Evolutionary conservation across 2,888 invertebrate genomes (phyloP).

Genomic region (Torymus tubicola): DNA sequence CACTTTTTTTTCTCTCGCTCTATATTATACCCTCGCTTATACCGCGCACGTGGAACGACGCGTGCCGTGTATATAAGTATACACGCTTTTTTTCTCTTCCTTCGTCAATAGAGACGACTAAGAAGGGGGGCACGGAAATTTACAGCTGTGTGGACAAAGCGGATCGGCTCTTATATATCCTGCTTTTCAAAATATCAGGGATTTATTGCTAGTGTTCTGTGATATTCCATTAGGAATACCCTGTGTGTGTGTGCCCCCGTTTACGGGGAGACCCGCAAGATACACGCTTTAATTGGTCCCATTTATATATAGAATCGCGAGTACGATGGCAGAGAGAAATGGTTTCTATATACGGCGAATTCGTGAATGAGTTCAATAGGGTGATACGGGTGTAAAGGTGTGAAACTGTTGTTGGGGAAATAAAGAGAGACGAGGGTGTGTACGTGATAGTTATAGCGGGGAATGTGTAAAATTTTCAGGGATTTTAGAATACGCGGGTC

Average conservation of each 20-base stretch:
- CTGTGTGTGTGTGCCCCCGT: not conserved
- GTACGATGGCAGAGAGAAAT: constrained; percentile 8
- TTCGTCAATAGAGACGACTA: not conserved
- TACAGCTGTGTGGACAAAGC: constrained; percentile 50
- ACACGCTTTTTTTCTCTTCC: not conserved
- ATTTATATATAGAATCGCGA: not conserved
- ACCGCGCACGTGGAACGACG: not conserved
- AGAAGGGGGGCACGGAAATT: not conserved
- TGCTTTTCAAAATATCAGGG: constrained; percentile 35
- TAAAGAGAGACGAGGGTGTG: not conserved
- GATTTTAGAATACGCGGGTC: too few relatives aligned
- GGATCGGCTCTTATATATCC: not conserved
- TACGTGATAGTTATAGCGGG: constrained; percentile 15
- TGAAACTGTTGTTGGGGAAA: constrained; percentile 25
- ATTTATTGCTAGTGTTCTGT: constrained; percentile 6
- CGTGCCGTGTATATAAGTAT: not conserved
- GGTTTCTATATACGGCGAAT: not conserved
- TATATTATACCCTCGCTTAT: too few relatives aligned
- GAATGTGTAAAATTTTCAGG: constrained; percentile 2
- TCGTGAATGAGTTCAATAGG: not conserved
- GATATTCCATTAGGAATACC: not conserved
- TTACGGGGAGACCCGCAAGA: not conserved
- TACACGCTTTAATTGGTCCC: constrained; percentile 5
- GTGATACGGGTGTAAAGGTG: constrained; percentile 20
- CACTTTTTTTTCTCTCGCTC: not conserved